Percentiles rank a stretch among this genome's conserved stretches.
Evolutionary conservation across 2,797 vertebrate genomes (phyloP).

Genomic region (Odontamblyopus rebecca): DNA sequence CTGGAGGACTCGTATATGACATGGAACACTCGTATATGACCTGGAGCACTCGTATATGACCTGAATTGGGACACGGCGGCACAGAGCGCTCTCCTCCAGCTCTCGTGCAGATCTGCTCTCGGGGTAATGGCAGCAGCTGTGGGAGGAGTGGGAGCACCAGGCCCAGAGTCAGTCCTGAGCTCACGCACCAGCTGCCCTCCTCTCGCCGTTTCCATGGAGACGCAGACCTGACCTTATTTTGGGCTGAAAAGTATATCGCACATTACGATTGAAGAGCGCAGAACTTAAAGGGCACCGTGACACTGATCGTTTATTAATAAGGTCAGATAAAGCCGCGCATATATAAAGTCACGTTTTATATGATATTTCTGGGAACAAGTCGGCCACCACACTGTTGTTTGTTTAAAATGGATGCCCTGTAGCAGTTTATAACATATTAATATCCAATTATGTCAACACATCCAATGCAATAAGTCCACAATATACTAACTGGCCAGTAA

Average conservation of each 20-base stretch:
- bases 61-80: background rate
- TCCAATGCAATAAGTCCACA: too few relatives aligned
- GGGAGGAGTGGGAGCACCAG: constrained; percentile 61
- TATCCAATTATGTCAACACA: too few relatives aligned
- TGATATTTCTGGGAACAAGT: background rate
- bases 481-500: too few relatives aligned
- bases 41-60: background rate
- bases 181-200: constrained; percentile 72
- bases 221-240: constrained; percentile 77
- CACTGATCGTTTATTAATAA: background rate
- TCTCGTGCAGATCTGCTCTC: constrained; percentile 32
- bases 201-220: constrained; percentile 79
- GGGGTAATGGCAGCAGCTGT: constrained; percentile 64
- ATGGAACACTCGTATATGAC: background rate
- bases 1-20: too few relatives aligned
- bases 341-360: background rate
- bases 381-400: too few relatives aligned
- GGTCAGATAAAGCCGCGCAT: background rate
- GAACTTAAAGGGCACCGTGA: constrained; percentile 1
- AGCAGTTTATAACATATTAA: too few relatives aligned
- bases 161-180: constrained; percentile 67
- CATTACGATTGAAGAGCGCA: background rate
- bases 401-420: background rate
- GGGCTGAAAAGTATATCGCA: constrained; percentile 50
- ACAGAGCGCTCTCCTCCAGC: constrained; percentile 33